Conservation (phyloP, 2,888 invertebrate species). For the Melinopterus prodromus region DNA sequence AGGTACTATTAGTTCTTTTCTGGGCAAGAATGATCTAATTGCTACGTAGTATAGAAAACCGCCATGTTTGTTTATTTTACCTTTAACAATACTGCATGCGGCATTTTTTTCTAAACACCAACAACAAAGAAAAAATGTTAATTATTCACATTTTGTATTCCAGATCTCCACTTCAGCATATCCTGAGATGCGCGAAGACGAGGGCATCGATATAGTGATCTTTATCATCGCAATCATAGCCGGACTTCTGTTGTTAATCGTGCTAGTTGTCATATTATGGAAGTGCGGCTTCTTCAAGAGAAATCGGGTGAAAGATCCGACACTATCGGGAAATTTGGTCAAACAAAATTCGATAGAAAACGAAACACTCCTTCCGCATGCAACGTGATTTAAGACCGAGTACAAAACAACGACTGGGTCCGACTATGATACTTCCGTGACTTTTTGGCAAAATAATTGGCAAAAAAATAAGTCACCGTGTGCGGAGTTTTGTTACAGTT, state of each 20-base stretch:
- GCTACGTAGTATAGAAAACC: too few relatives aligned
- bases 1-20: too few relatives aligned
- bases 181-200: conserved; percentile 79
- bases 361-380: conserved; percentile 39
- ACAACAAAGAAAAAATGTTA: too few relatives aligned
- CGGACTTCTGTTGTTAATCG: conserved; percentile 82
- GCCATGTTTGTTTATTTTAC: too few relatives aligned
- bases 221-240: conserved; percentile 84
- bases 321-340: conserved; percentile 70
- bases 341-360: conserved; percentile 51
- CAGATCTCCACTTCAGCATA: conserved; percentile 86
- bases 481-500: too few relatives aligned
- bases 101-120: too few relatives aligned
- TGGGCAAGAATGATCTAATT: too few relatives aligned
- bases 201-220: conserved; percentile 85
- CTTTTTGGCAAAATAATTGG: too few relatives aligned
- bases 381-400: neutral
- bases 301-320: conserved; percentile 80
- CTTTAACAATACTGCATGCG: too few relatives aligned
- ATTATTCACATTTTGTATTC: conserved; percentile 40
- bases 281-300: conserved; percentile 92
- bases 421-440: too few relatives aligned
- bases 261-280: conserved; percentile 84
- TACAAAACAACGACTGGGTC: too few relatives aligned
- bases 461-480: too few relatives aligned